Conservation (phyloP, 1,140 invertebrate species). For the Zaprionus gabonicus region DNA sequence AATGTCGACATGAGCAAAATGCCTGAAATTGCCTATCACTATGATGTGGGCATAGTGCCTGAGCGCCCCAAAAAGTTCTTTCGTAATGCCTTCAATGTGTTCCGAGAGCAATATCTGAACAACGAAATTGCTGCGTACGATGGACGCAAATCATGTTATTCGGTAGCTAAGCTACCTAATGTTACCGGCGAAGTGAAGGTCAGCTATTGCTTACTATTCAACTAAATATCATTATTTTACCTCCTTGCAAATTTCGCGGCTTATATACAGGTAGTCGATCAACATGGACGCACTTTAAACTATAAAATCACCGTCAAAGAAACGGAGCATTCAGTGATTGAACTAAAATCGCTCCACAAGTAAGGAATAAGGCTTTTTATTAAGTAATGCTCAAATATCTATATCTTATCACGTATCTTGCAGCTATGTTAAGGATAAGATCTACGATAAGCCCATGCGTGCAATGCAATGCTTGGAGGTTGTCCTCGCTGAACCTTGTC, state of each 20-base stretch:
- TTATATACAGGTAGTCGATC: slow-evolving; percentile 55
- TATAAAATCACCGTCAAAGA: slow-evolving; percentile 87
- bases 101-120: slow-evolving; percentile 58
- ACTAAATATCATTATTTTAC: neutral
- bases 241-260: neutral
- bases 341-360: slow-evolving; percentile 84
- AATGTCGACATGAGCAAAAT: slow-evolving; percentile 84
- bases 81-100: slow-evolving; percentile 74
- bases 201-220: slow-evolving; percentile 11
- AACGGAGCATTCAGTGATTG: slow-evolving; percentile 86
- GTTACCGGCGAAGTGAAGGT: slow-evolving; percentile 53
- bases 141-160: slow-evolving; percentile 86
- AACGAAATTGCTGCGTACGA: slow-evolving; percentile 88
- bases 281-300: slow-evolving; percentile 62
- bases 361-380: slow-evolving; percentile 61
- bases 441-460: slow-evolving; percentile 87
- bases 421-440: slow-evolving; percentile 75
- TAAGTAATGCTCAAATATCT: neutral
- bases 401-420: neutral
- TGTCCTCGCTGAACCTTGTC: slow-evolving; percentile 86
- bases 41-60: slow-evolving; percentile 86
- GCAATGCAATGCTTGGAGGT: slow-evolving; percentile 92
- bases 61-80: slow-evolving; percentile 85
- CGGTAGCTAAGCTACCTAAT: slow-evolving; percentile 44
- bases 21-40: slow-evolving; percentile 85